phyloP scores from a whole-genome alignment of 2,797 vertebrate genomes.

The Alcedo atthis region DNA sequence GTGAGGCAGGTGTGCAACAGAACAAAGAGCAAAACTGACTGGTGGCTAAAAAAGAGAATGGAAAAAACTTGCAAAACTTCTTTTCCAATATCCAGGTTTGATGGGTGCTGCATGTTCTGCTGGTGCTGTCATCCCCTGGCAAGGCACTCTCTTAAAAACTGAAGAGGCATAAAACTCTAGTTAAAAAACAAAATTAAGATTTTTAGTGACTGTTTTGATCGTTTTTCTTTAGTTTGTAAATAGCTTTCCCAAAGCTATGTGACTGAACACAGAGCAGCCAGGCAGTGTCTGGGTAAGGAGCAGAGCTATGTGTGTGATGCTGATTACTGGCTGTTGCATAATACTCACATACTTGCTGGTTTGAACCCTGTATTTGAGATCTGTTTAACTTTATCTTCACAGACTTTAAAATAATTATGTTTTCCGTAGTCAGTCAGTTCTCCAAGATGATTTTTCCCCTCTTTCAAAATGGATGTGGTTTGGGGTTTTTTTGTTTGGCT shows the following conservation, averaged over 20 bases:
- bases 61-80: neutral
- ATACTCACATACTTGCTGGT: neutral
- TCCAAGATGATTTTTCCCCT: neutral
- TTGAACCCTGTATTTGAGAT: neutral
- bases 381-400: neutral
- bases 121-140: accelerated
- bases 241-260: neutral
- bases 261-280: neutral
- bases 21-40: neutral
- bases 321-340: neutral
- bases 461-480: neutral
- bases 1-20: neutral
- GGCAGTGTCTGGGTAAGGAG: neutral
- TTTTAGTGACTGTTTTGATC: neutral
- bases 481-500: neutral
- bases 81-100: neutral
- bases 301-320: neutral
- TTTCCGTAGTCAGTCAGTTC: neutral
- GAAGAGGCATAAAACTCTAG: neutral
- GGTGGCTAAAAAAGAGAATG: neutral
- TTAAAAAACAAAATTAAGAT: neutral
- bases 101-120: neutral
- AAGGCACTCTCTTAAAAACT: neutral
- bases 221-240: neutral
- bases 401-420: too few species aligned